Evolutionary conservation across 1,140 invertebrate genomes (phyloP), one percentile per base, ranked within the genome.

Genomic region (Venustaconcha ellipsiformis): DNA sequence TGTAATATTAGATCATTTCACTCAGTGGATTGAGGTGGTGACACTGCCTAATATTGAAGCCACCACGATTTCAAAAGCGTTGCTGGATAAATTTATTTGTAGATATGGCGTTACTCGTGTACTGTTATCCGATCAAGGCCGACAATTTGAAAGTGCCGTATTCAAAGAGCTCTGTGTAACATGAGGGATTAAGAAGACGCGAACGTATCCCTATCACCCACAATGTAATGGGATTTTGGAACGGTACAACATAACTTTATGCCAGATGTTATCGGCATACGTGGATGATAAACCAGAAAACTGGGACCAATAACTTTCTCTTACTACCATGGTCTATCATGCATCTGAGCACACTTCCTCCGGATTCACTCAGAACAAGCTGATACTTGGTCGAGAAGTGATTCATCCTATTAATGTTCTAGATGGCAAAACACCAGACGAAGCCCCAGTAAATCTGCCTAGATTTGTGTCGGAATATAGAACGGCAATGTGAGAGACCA

Each of bases 121-220:
- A 48, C 72, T 90, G 1, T 74, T 84, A 14, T 77, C 88, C 0
- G 89, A 91, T 74, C 86, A 89, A 72, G 90, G 88, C 23, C 55
- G 57, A 17, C 66, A 83, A 58, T 79, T 84, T 59, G 59, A 65
- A 57, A 73, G 60, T 1, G 17, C 70, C 48, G 14, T 84, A 8
- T 72, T 80, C 17, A 55, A 23, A 4, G 63, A 74, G n/a, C 23
- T 81, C 13, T 79, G 76, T 59, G 23, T 67, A 14, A 26, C 57
- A 5, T 56, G 79, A 17, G 73, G 67, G 15, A 78, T 79, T 58
- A 65, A 70, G 23, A 77, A 80, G 37, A 69, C 70, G 18, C 59
- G 62, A 57, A 72, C 59, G 20, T 64, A 62, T 14, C 20, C 55
- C 26, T 30, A 57, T 26, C 58, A 62, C 0, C 70, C 60, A 3